Percentiles rank a stretch among this genome's conserved stretches.
Evolutionary conservation across 2,888 invertebrate species (phyloP).

Genomic region (Lithosia quadra): DNA sequence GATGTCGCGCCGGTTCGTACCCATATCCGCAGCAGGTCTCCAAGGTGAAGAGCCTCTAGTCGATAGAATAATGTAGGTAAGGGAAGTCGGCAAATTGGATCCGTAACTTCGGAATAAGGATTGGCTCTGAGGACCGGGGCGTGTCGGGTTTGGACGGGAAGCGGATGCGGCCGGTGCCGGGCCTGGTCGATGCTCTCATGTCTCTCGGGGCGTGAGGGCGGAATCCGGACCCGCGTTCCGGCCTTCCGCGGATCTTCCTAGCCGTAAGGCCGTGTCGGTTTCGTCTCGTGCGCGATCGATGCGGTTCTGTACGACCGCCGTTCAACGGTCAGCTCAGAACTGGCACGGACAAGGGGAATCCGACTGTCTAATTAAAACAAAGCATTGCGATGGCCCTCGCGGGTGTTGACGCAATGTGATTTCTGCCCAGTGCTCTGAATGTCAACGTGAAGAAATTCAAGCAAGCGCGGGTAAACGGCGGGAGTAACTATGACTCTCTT

Average conservation of each 20-base stretch:
- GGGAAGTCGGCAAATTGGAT: constrained; percentile 90
- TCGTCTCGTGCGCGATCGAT: constrained; percentile 56
- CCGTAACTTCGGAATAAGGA: constrained; percentile 90
- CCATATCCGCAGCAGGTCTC: constrained; percentile 92
- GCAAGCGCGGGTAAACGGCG: constrained; percentile 78
- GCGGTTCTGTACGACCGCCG: constrained; percentile 59
- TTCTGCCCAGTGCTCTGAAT: constrained; percentile 78
- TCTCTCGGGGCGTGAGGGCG: constrained; percentile 60
- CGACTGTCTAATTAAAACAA: constrained; percentile 91
- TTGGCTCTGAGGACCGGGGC: constrained; percentile 91
- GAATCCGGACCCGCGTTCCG: constrained; percentile 54
- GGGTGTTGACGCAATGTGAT: constrained; percentile 89
- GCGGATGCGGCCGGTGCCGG: constrained; percentile 45
- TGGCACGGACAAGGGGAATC: constrained; percentile 89
- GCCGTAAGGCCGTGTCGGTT: constrained; percentile 50
- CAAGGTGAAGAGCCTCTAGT: constrained; percentile 90
- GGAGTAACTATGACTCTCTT: constrained; percentile 76
- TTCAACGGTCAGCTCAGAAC: constrained; percentile 87
- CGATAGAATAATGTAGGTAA: constrained; percentile 89
- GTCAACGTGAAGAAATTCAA: constrained; percentile 86
- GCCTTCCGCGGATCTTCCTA: constrained; percentile 56
- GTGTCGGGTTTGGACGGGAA: constrained; percentile 83
- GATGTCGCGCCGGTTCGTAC: constrained; percentile 84
- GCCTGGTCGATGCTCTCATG: constrained; percentile 33
- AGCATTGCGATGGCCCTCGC: constrained; percentile 89